phyloP scores from a whole-genome alignment of 2,113 vertebrate species.

The Ahaetulla prasina region DNA sequence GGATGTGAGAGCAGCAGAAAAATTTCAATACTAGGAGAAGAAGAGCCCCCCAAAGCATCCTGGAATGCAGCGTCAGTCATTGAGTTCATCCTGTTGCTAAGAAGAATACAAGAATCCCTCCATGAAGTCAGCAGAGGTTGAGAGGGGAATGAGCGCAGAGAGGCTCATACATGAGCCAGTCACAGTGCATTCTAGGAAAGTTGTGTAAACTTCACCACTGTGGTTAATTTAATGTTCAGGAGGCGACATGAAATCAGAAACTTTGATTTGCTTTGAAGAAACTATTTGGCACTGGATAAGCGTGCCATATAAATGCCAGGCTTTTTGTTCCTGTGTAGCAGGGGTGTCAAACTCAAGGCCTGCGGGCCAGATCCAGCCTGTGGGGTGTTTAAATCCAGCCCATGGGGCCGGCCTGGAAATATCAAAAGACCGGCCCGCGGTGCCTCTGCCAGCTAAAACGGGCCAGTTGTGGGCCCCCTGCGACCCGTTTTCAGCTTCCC shows the following conservation, averaged over 20 bases:
- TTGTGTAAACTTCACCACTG: background rate
- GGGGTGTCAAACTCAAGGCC: too few relatives aligned
- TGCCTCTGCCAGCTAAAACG: too few relatives aligned
- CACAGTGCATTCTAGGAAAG: background rate
- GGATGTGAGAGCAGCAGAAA: background rate
- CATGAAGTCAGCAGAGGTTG: background rate
- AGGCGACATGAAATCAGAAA: background rate
- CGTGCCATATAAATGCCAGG: background rate
- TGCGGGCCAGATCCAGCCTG: too few relatives aligned
- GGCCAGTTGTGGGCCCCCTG: too few relatives aligned
- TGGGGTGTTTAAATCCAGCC: too few relatives aligned
- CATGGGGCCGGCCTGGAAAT: too few relatives aligned
- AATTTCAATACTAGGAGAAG: background rate
- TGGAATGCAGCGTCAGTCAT: background rate
- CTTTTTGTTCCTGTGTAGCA: background rate
- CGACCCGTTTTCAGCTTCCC: too few relatives aligned
- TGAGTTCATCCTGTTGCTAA: background rate
- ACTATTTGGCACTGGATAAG: background rate
- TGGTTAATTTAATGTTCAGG: background rate
- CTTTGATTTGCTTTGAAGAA: background rate
- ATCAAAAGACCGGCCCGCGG: too few relatives aligned
- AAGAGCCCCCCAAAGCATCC: background rate
- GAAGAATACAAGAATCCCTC: too few relatives aligned
- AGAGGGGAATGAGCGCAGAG: background rate
- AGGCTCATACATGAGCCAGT: background rate